Evolutionary conservation across 2,797 vertebrate species (phyloP).

Genomic region (Manis javanica): DNA sequence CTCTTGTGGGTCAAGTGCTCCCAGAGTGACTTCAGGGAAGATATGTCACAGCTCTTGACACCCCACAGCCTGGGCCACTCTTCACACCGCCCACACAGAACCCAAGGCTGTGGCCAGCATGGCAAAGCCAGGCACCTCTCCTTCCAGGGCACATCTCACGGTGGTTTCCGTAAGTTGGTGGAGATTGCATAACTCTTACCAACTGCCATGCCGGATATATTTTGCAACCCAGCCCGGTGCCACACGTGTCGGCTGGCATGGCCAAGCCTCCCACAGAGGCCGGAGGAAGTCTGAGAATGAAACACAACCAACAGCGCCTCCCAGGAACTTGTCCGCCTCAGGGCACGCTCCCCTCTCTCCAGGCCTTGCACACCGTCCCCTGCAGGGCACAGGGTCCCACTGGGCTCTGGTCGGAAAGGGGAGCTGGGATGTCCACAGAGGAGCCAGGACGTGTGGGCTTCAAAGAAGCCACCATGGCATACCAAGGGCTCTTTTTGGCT

Average conservation of each 20-base stretch:
- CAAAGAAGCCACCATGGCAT: accelerated
- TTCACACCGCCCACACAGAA: conserved; percentile 62
- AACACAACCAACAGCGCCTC: conserved; percentile 47
- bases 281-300: conserved; percentile 87
- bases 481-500: background rate
- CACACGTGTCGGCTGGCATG: conserved; percentile 84
- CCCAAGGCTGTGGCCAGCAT: conserved; percentile 78
- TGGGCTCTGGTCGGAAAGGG: background rate
- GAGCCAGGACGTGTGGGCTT: background rate
- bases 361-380: background rate
- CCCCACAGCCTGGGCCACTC: background rate
- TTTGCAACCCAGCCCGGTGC: conserved; percentile 88
- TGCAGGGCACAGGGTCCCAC: background rate
- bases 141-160: conserved; percentile 77
- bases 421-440: background rate
- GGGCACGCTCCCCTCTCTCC: background rate
- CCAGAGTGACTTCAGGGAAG: background rate
- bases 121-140: conserved; percentile 77
- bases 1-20: background rate
- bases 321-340: background rate
- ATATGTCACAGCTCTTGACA: conserved; percentile 27
- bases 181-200: conserved; percentile 89
- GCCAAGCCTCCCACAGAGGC: conserved; percentile 82
- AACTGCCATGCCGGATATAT: conserved; percentile 91
- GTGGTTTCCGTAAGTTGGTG: conserved; percentile 91